Conservation (phyloP, 1,140 invertebrate species). For the Asbolus verrucosus region DNA sequence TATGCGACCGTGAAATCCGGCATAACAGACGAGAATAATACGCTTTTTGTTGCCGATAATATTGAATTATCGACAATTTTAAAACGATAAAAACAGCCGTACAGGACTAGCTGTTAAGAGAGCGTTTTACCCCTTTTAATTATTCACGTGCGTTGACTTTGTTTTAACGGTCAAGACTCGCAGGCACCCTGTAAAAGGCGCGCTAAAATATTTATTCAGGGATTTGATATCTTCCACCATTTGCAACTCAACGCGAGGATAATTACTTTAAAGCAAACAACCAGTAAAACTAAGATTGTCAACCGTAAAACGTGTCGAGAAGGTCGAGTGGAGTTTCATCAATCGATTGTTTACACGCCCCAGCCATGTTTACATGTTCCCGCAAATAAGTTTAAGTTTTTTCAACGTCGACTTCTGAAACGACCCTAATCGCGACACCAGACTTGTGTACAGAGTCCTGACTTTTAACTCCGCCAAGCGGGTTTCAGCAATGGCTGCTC, state of each 20-base stretch:
- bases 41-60: slow-evolving; percentile 18
- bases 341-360: too few relatives aligned
- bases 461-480: too few relatives aligned
- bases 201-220: neutral
- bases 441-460: too few relatives aligned
- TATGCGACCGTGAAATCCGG: neutral
- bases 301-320: neutral
- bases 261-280: slow-evolving; percentile 20
- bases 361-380: too few relatives aligned
- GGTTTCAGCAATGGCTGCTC: too few relatives aligned
- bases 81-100: too few relatives aligned
- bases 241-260: slow-evolving; percentile 8
- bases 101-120: too few relatives aligned
- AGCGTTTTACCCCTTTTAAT: neutral
- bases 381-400: too few relatives aligned
- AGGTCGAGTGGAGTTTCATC: slow-evolving; percentile 5
- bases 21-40: too few relatives aligned
- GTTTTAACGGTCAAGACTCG: neutral
- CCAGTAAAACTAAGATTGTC: slow-evolving; percentile 15
- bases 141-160: neutral
- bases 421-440: too few relatives aligned
- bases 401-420: too few relatives aligned
- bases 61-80: slow-evolving; percentile 34
- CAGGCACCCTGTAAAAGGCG: neutral
- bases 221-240: neutral